Percentiles rank a stretch among this genome's conserved stretches.
Conservation (phyloP, 2,113 vertebrate species). For the Lophochroa leadbeateri region DNA sequence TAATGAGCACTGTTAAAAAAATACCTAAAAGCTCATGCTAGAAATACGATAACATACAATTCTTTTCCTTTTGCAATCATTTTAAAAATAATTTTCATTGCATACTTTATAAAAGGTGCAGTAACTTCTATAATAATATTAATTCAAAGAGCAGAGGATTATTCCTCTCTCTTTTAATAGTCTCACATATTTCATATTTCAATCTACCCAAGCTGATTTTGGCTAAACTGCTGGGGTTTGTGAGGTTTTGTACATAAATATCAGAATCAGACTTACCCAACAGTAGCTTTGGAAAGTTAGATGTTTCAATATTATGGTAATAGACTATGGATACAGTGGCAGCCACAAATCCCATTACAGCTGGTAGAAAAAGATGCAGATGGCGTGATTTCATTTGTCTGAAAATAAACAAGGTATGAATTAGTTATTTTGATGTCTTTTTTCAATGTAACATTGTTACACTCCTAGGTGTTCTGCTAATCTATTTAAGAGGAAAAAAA, state of each 20-base stretch:
- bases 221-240: neutral
- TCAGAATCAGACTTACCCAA: slow-evolving; percentile 81
- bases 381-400: slow-evolving; percentile 83
- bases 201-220: neutral
- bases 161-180: neutral
- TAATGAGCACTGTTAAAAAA: neutral
- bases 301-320: slow-evolving; percentile 98
- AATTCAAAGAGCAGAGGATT: neutral
- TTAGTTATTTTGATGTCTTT: neutral
- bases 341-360: slow-evolving; percentile 95
- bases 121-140: neutral
- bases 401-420: neutral
- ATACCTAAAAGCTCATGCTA: neutral
- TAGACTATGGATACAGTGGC: slow-evolving; percentile 96
- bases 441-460: neutral
- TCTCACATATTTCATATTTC: neutral
- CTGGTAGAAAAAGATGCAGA: slow-evolving; percentile 93
- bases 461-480: neutral
- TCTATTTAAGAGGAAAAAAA: neutral
- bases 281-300: slow-evolving; percentile 96
- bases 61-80: neutral
- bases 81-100: neutral
- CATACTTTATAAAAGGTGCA: neutral
- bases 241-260: neutral
- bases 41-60: neutral